Evolutionary conservation across 2,797 vertebrate genomes (phyloP).

Genomic region (Bovichtus diacanthus): DNA sequence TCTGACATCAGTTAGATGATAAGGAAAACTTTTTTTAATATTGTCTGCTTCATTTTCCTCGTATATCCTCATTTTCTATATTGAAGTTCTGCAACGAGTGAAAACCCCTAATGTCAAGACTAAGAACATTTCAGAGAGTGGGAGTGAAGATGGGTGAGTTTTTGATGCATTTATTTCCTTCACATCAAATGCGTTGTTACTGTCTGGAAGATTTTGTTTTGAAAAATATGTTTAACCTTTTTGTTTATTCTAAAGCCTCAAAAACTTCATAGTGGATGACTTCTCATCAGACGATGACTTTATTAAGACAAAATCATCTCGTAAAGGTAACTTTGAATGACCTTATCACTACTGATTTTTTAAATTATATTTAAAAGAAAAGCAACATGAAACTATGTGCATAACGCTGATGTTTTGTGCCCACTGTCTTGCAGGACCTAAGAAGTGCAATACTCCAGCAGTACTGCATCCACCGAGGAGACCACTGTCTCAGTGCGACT

Average conservation of each 20-base stretch:
- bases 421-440: slow-evolving; percentile 55
- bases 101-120: slow-evolving; percentile 80
- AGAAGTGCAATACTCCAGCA: slow-evolving; percentile 63
- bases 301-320: slow-evolving; percentile 65
- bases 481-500: slow-evolving; percentile 66
- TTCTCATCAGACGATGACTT: slow-evolving; percentile 85
- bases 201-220: neutral
- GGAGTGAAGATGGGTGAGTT: slow-evolving; percentile 77
- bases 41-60: neutral
- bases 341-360: neutral
- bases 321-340: slow-evolving; percentile 70
- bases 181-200: neutral
- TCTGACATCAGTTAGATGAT: neutral
- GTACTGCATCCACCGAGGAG: slow-evolving; percentile 44
- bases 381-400: neutral
- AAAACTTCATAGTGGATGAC: slow-evolving; percentile 81
- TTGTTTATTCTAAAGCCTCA: slow-evolving; percentile 71
- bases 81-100: slow-evolving; percentile 82
- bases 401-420: neutral
- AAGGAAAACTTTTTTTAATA: neutral
- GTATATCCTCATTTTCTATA: neutral
- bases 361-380: neutral
- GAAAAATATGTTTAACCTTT: neutral
- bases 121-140: slow-evolving; percentile 49
- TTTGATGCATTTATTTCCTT: neutral